A percentile compares a stretch with the other conserved stretches of the same genome.
These are phyloP conservation scores for Catostomus latipinnis DNA, from an alignment of 2,797 vertebrate species.

Conservation along the genomic window DNA sequence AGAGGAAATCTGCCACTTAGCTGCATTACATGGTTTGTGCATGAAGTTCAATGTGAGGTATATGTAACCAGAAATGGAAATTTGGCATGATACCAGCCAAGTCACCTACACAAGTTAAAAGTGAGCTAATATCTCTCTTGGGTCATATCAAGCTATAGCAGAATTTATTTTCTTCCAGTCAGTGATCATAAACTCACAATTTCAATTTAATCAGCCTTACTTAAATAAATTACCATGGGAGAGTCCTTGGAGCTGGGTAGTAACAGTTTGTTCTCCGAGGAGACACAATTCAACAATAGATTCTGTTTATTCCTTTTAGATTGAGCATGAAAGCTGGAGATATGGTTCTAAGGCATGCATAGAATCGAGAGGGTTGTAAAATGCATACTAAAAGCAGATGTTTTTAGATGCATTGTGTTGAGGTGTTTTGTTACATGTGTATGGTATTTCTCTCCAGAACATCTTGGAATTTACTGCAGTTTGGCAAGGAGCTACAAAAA, in stretches of 20 bases:
- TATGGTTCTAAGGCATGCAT: constrained; percentile 4
- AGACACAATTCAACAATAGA: constrained; percentile 53
- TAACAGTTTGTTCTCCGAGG: constrained; percentile 61
- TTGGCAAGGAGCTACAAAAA: constrained; percentile 10
- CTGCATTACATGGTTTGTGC: background rate
- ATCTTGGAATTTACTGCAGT: constrained; percentile 35
- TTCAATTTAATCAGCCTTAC: constrained; percentile 63
- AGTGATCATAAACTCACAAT: constrained; percentile 62
- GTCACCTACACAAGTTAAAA: constrained; percentile 56
- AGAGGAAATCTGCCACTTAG: background rate
- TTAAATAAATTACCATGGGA: constrained; percentile 61
- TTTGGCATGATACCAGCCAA: constrained; percentile 24
- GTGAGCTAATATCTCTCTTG: constrained; percentile 57
- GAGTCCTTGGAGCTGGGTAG: constrained; percentile 57
- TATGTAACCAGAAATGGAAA: constrained; percentile 9
- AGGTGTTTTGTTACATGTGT: constrained; percentile 45
- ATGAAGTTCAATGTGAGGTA: background rate
- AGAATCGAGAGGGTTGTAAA: constrained; percentile 49
- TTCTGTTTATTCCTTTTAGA: constrained; percentile 66
- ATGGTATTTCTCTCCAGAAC: constrained; percentile 42
- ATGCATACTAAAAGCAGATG: constrained; percentile 52
- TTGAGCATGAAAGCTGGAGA: constrained; percentile 54
- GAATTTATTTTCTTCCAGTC: constrained; percentile 54
- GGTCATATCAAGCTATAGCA: constrained; percentile 51
- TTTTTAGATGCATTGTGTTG: constrained; percentile 51